Evolutionary conservation across 2,888 invertebrate species (phyloP).

Genomic region (Magallana nippona): DNA sequence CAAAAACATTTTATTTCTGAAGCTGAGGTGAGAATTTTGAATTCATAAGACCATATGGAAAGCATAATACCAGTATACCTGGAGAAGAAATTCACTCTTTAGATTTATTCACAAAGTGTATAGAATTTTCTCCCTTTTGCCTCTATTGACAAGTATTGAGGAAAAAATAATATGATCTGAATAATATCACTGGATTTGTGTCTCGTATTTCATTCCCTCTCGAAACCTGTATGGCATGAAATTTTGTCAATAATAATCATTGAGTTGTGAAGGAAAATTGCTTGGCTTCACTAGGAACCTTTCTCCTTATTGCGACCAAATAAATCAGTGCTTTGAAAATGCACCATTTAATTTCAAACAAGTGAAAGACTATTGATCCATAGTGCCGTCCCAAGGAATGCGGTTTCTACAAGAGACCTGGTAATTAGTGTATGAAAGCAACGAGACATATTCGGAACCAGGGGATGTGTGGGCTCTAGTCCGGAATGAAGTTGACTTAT

Average conservation of each 20-base stretch:
- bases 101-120: background rate
- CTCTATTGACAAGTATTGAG: slow-evolving; percentile 19
- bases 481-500: slow-evolving; percentile 2
- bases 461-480: background rate
- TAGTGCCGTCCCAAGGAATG: slow-evolving; percentile 19
- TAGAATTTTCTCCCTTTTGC: background rate
- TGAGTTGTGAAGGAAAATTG: slow-evolving; percentile 27
- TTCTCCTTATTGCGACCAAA: background rate
- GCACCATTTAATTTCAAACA: slow-evolving; percentile 35
- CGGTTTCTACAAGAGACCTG: slow-evolving; percentile 27
- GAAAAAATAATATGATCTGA: background rate
- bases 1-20: background rate
- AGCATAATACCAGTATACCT: background rate
- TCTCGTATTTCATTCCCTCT: slow-evolving; percentile 26
- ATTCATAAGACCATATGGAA: background rate
- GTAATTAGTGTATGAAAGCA: slow-evolving; percentile 23
- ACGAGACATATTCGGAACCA: background rate
- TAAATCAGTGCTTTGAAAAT: slow-evolving; percentile 27
- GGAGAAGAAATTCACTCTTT: background rate
- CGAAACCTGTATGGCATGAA: slow-evolving; percentile 28
- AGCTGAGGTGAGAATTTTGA: background rate
- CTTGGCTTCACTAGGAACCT: slow-evolving; percentile 24
- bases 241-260: slow-evolving; percentile 31
- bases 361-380: slow-evolving; percentile 31
- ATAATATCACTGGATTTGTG: slow-evolving; percentile 31